Conservation (phyloP, 2,113 vertebrate genomes). For the Oxyura jamaicensis region DNA sequence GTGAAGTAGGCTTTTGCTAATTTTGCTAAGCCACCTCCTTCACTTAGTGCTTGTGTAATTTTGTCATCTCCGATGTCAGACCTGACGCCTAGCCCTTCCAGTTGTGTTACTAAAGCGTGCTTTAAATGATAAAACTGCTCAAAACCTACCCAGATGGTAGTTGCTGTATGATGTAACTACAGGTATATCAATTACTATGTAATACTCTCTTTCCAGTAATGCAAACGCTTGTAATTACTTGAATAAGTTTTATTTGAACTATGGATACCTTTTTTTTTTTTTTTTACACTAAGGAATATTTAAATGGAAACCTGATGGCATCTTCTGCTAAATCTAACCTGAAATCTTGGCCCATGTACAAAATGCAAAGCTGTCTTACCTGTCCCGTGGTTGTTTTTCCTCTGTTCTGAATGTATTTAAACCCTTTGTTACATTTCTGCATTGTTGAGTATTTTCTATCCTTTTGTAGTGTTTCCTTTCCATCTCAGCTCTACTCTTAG, state of each 20-base stretch:
- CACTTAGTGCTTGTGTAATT: background rate
- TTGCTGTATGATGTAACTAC: slow-evolving; percentile 70
- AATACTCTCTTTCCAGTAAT: slow-evolving; percentile 72
- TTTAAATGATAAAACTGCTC: slow-evolving; percentile 40
- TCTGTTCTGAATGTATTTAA: slow-evolving; percentile 27
- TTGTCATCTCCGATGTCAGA: background rate
- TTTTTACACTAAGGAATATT: slow-evolving; percentile 59
- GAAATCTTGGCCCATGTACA: background rate
- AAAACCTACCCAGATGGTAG: slow-evolving; percentile 30
- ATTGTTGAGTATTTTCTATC: slow-evolving; percentile 51
- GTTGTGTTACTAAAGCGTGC: slow-evolving; percentile 5
- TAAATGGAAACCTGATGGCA: slow-evolving; percentile 38
- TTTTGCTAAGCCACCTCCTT: slow-evolving; percentile 38
- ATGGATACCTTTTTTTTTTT: slow-evolving; percentile 53
- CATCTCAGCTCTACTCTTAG: slow-evolving; percentile 6
- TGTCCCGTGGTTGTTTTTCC: slow-evolving; percentile 51
- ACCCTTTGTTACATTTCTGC: slow-evolving; percentile 32
- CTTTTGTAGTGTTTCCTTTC: slow-evolving; percentile 49
- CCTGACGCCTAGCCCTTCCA: slow-evolving; percentile 20
- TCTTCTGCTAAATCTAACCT: slow-evolving; percentile 57
- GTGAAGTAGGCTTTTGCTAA: slow-evolving; percentile 32
- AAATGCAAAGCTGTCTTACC: slow-evolving; percentile 37
- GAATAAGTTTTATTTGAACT: slow-evolving; percentile 73
- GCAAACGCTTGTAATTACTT: slow-evolving; percentile 74
- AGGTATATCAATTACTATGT: slow-evolving; percentile 75